Conservation (phyloP, 2,113 vertebrate genomes). For the Panurus biarmicus region DNA sequence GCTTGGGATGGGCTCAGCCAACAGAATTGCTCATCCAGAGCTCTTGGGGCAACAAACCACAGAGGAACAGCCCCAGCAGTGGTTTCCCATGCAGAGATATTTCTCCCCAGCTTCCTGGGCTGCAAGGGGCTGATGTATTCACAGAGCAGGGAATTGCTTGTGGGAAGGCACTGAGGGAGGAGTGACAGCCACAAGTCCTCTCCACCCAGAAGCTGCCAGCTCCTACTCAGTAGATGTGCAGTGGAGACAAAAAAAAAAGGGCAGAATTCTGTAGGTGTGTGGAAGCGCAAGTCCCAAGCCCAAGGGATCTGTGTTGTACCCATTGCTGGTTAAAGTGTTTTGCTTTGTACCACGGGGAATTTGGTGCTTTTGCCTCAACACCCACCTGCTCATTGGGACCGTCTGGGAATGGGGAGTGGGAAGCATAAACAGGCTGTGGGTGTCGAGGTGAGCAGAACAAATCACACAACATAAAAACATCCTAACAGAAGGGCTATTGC, state of each 20-base stretch:
- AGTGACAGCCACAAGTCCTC: neutral
- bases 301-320: too few relatives aligned
- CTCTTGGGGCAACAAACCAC: neutral
- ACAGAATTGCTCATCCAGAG: neutral
- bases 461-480: neutral
- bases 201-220: neutral
- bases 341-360: neutral
- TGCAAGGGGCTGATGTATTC: neutral
- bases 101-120: neutral
- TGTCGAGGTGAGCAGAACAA: neutral
- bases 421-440: rapidly evolving
- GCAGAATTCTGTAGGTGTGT: neutral
- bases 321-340: neutral
- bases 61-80: neutral
- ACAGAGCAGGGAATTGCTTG: neutral
- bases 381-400: neutral
- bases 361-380: neutral
- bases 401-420: neutral
- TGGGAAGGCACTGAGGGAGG: neutral
- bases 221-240: neutral
- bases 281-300: neutral
- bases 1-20: neutral
- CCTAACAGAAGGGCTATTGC: neutral
- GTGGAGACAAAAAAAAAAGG: neutral
- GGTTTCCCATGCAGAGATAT: neutral